phyloP scores from a whole-genome alignment of 2,888 invertebrate genomes.

The Ypsolopha sequella region DNA sequence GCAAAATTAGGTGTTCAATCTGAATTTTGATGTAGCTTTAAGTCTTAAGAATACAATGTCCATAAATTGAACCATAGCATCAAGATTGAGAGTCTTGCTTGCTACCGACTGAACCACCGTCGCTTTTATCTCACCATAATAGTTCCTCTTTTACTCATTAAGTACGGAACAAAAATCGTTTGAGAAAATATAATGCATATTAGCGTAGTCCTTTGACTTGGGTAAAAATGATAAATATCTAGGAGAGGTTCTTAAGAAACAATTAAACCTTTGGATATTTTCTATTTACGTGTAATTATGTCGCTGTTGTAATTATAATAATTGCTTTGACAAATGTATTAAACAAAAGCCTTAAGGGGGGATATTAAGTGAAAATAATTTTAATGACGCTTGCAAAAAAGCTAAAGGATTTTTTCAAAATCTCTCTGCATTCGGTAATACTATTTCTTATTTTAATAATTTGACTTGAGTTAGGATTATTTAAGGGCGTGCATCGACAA shows the following conservation, averaged over 20 bases:
- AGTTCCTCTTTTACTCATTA: no score
- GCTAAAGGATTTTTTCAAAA: neutral
- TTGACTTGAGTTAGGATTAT: no score
- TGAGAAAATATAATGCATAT: no score
- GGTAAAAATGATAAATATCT: constrained; percentile 31
- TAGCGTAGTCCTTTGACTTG: no score
- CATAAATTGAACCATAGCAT: no score
- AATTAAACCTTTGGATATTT: constrained; percentile 36
- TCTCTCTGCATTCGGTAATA: neutral
- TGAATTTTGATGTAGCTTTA: no score
- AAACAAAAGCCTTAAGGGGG: constrained; percentile 31
- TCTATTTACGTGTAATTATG: constrained; percentile 52
- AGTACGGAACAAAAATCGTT: no score
- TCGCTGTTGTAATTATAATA: constrained; percentile 58
- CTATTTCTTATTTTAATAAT: neutral
- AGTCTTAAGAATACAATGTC: no score
- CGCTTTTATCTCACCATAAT: no score
- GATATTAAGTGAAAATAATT: neutral
- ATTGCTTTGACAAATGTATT: constrained; percentile 59
- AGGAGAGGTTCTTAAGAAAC: constrained; percentile 44
- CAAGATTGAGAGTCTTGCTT: no score
- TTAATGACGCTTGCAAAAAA: neutral
- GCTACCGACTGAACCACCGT: no score
- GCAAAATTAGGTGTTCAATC: no score
- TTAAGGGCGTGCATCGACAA: neutral